phyloP scores from a whole-genome alignment of 2,113 vertebrate genomes.

The Strix aluco region DNA sequence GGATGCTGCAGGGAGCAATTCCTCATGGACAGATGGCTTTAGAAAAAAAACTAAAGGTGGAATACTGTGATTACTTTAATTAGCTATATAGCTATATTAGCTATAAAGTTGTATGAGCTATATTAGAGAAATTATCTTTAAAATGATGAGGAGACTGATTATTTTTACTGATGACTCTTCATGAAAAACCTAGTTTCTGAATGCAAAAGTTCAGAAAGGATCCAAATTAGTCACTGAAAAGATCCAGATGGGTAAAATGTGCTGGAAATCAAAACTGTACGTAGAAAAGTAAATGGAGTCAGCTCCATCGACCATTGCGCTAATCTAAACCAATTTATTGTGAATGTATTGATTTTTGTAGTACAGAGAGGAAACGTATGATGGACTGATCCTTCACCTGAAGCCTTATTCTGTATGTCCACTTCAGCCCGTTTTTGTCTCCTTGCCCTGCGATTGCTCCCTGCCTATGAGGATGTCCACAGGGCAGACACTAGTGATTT shows the following conservation, averaged over 20 bases:
- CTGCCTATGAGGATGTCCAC: fast-evolving
- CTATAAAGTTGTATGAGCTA: background rate
- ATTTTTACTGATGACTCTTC: background rate
- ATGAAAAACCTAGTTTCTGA: background rate
- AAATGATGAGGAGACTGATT: background rate
- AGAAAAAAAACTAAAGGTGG: background rate
- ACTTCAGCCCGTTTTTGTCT: background rate
- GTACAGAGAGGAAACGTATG: background rate
- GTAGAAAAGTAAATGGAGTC: background rate
- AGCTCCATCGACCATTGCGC: background rate
- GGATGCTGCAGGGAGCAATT: background rate
- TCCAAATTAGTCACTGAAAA: background rate
- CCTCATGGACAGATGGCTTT: background rate
- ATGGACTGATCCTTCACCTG: background rate
- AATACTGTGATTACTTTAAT: background rate
- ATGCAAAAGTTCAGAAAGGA: background rate
- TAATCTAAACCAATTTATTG: background rate
- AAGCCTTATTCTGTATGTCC: background rate
- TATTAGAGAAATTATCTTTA: background rate
- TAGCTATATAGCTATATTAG: background rate
- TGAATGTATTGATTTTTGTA: background rate
- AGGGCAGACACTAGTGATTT: background rate
- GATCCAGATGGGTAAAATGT: background rate
- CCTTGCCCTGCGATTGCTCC: background rate
- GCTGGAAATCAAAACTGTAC: background rate